These are phyloP conservation scores for Platyscapa corneri DNA, from an alignment of 1,140 invertebrate species.

Conservation along the genomic window DNA sequence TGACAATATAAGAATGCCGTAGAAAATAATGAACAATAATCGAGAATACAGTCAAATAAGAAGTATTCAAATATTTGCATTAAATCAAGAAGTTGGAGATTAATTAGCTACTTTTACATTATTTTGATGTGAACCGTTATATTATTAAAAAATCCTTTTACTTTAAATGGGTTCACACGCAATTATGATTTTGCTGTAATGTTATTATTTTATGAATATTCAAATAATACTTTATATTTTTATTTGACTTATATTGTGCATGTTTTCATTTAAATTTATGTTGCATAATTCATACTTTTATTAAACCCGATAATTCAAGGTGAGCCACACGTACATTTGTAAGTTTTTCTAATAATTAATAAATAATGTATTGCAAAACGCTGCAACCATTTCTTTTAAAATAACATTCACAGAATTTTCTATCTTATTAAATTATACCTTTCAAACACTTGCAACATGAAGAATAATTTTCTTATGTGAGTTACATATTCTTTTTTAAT, in stretches of 20 bases:
- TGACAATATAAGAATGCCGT: too few relatives aligned
- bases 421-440: not conserved
- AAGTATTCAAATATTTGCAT: too few relatives aligned
- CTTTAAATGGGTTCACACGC: not conserved
- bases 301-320: not conserved
- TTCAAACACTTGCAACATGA: not conserved
- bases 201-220: not conserved
- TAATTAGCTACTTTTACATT: too few relatives aligned
- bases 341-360: not conserved
- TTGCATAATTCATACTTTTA: not conserved
- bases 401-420: not conserved
- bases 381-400: not conserved
- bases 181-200: not conserved
- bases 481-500: not conserved
- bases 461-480: not conserved
- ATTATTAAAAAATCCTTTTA: not conserved
- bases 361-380: not conserved
- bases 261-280: not conserved
- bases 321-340: not conserved
- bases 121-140: too few relatives aligned
- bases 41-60: too few relatives aligned
- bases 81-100: too few relatives aligned
- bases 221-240: not conserved
- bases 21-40: too few relatives aligned
- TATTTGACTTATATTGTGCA: not conserved